phyloP scores from a whole-genome alignment of 2,888 invertebrate genomes.

The Ligdia adustata region DNA sequence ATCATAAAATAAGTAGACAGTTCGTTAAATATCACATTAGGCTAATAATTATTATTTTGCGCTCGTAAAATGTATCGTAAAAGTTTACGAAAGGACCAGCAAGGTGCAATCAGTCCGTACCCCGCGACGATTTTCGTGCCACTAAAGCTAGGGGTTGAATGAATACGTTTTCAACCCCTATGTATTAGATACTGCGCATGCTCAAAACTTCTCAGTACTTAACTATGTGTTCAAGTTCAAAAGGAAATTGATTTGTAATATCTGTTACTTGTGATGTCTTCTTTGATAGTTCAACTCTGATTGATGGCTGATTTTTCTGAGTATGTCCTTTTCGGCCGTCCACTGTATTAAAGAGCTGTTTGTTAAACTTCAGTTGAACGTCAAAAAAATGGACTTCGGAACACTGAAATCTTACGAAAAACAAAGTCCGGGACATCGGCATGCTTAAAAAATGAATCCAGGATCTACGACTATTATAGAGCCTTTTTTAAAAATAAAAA shows the following conservation, averaged over 20 bases:
- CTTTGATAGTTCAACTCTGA: no score
- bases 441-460: no score
- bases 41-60: not conserved
- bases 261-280: not conserved
- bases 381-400: no score
- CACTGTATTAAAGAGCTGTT: no score
- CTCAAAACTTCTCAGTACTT: conserved; percentile 49
- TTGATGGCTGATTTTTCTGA: no score
- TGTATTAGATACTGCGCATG: conserved; percentile 63
- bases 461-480: no score
- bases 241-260: conserved; percentile 15
- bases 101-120: conserved; percentile 35
- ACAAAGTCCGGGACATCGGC: no score
- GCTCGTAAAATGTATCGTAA: conserved; percentile 44
- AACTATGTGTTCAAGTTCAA: conserved; percentile 25
- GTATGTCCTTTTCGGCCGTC: no score
- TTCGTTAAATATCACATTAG: not conserved
- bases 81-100: conserved; percentile 47
- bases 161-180: conserved; percentile 43
- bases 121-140: conserved; percentile 41
- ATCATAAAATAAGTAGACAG: not conserved
- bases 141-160: conserved; percentile 65
- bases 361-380: no score
- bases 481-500: no score
- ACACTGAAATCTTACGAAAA: no score